Conservation (phyloP, 1,140 invertebrate genomes). For the Heliconius eleuchia region DNA sequence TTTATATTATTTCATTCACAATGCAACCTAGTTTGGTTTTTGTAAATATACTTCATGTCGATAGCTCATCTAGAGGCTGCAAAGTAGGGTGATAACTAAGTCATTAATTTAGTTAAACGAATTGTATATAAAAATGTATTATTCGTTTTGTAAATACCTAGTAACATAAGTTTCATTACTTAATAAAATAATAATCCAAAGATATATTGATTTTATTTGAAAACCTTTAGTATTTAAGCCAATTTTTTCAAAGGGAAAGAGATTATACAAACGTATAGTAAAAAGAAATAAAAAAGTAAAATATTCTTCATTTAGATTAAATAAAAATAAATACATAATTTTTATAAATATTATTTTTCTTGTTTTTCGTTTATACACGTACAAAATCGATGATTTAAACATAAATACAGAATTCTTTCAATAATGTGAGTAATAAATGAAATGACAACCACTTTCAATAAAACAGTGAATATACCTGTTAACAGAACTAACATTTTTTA, state of each 20-base stretch:
- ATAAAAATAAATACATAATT: no score
- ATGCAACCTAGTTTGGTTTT: slow-evolving; percentile 54
- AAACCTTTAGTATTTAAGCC: not conserved
- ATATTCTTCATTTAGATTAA: no score
- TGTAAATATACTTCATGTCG: slow-evolving; percentile 63
- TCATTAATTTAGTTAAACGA: slow-evolving; percentile 73
- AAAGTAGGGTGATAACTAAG: slow-evolving; percentile 79
- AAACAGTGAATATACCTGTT: no score
- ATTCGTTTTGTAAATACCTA: slow-evolving; percentile 67
- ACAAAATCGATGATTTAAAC: no score
- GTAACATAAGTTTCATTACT: slow-evolving; percentile 66
- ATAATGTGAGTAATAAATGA: not conserved
- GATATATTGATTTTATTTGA: slow-evolving; percentile 51
- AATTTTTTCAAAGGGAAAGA: not conserved
- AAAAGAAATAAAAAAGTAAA: not conserved
- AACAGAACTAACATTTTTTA: no score
- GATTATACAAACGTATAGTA: no score
- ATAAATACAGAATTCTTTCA: no score
- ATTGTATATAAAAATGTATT: slow-evolving; percentile 46
- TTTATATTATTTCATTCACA: slow-evolving; percentile 35
- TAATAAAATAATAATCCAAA: slow-evolving; percentile 71
- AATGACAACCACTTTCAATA: no score
- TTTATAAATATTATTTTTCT: no score
- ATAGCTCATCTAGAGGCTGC: slow-evolving; percentile 77
- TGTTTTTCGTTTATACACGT: no score